These are phyloP conservation scores for Bungarus multicinctus DNA, from an alignment of 2,113 vertebrate genomes.

Conservation along the genomic window DNA sequence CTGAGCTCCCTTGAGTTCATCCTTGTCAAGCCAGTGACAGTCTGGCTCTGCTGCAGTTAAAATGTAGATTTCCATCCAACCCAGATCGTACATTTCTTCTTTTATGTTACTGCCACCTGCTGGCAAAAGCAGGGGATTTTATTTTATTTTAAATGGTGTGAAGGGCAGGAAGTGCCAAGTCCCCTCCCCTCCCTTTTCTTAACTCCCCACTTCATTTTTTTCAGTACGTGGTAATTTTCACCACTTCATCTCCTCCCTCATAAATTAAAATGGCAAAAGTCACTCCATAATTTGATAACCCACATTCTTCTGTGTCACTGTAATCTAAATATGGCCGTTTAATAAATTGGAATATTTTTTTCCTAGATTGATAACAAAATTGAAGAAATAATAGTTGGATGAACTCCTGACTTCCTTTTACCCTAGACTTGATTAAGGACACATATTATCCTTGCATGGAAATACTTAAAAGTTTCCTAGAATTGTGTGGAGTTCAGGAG, in stretches of 20 bases:
- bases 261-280: conserved; percentile 26
- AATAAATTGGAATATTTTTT: conserved; percentile 13
- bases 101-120: background rate
- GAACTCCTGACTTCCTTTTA: conserved; percentile 9
- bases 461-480: background rate
- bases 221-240: background rate
- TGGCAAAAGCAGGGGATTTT: background rate
- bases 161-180: background rate
- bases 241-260: background rate
- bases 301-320: background rate
- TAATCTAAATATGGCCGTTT: conserved; percentile 17
- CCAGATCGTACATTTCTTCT: background rate
- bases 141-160: background rate
- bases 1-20: background rate
- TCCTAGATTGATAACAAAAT: background rate
- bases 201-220: background rate
- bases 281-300: conserved; percentile 7
- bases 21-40: no score
- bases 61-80: background rate
- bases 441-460: background rate
- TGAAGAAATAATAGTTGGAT: conserved; percentile 21
- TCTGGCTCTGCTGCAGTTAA: background rate
- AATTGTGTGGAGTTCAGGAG: background rate
- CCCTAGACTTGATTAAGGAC: conserved; percentile 5
- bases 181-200: background rate